Evolutionary conservation across 2,888 invertebrate genomes (phyloP), one percentile per base, ranked within the genome.

Genomic region (Agrochola circellaris): DNA sequence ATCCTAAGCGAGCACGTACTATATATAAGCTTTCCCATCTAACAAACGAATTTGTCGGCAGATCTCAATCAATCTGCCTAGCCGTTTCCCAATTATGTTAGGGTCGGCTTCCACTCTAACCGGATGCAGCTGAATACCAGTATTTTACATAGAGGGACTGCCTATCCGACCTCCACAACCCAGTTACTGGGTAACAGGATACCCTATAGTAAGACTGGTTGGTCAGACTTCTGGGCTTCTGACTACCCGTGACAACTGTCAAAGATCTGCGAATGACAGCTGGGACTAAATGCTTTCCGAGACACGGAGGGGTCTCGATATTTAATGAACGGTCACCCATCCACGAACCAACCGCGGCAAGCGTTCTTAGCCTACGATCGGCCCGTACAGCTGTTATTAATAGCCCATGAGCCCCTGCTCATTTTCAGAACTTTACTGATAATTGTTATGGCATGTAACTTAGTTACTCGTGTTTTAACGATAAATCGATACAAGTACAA

Each of bases 401-500:
- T 58, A 30, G 23, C 13, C 13, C 13, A 7, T 4, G 26, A 48
- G 66, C 15, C 54, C 62, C 15, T 30, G 8, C 23, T 20, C 17
- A 45, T 82, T 73, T 56, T 15, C 51, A 38, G 3, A 54, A 34
- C 64, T 15, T 38, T 15, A 34, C 11, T 34, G 30, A 65, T 72
- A 51, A 67, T 54, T 68, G 45, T 38, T 65, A 38, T 9, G 26
- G 6, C 30, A 65, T 30, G 54, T 38, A 13, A 11, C 54, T 34
- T 62, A 51, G 78, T 71, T 56, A 61, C 51, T 58, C 20, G 20
- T 58, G 17, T 38, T 51, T 15, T 42, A 34, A 66, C 7, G 26
- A 65, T 73, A 56, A 73, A 76, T 85, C 82, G 70, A 81, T 74
- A 56, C 38, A 58, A 61, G 38, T 65, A 51, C 51, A 54, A 38